Conservation (phyloP, 1,140 invertebrate genomes). For the Aricia agestis region DNA sequence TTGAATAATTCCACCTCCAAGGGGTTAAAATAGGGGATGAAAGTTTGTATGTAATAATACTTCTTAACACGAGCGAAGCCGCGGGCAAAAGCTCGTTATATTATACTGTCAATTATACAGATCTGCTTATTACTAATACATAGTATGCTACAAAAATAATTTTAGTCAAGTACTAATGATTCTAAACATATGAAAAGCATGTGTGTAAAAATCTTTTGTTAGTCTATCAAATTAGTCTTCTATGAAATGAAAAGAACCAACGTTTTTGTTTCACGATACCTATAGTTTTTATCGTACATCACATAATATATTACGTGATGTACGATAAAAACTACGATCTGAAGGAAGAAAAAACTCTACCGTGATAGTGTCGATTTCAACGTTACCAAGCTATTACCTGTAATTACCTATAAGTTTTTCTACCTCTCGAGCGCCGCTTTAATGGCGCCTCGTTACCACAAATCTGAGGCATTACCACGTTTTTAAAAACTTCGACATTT, state of each 20-base stretch:
- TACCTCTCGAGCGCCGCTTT: conserved; percentile 43
- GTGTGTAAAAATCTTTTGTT: neutral
- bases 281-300: no score
- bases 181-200: no score
- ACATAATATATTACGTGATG: neutral
- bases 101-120: no score
- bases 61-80: no score
- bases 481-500: conserved; percentile 71
- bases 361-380: conserved; percentile 9
- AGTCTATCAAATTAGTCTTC: no score
- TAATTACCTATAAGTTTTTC: conserved; percentile 38
- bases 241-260: neutral
- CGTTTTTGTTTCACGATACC: neutral
- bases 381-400: conserved; percentile 7
- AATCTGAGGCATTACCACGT: conserved; percentile 68
- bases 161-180: no score
- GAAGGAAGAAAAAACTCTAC: neutral
- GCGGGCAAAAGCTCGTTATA: no score
- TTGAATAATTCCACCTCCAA: no score
- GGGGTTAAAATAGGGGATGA: no score
- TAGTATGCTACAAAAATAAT: no score
- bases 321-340: neutral
- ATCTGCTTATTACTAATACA: no score
- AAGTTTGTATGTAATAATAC: no score
- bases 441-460: conserved; percentile 66